A percentile compares a stretch with the other conserved stretches of the same genome.
Conservation (phyloP, 1,140 invertebrate species). For the Pogonomyrmex californicus region DNA sequence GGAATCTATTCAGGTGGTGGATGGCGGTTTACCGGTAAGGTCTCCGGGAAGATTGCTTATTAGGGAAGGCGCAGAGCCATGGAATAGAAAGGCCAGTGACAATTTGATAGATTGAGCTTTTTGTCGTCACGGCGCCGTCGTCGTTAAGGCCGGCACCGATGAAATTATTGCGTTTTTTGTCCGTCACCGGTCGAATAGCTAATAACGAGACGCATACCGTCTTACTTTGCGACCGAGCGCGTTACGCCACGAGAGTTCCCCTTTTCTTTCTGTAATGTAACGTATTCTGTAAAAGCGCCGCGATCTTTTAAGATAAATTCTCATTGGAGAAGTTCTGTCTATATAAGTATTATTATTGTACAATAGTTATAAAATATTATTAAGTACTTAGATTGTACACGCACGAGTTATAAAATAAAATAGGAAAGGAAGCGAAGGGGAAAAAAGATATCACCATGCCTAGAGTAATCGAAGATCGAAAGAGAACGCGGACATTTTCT, state of each 20-base stretch:
- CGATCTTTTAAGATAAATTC: neutral
- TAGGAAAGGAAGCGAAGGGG: neutral
- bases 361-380: slow-evolving; percentile 21
- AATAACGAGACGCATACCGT: slow-evolving; percentile 72
- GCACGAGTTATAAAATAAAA: neutral
- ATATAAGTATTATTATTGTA: neutral
- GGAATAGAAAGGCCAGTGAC: slow-evolving; percentile 81
- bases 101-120: slow-evolving; percentile 83
- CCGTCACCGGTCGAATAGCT: slow-evolving; percentile 69
- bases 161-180: slow-evolving; percentile 73
- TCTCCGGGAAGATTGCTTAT: slow-evolving; percentile 77
- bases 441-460: neutral
- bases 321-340: neutral
- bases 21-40: slow-evolving; percentile 68
- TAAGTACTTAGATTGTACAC: too few relatives aligned
- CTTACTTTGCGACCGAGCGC: slow-evolving; percentile 62
- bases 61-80: slow-evolving; percentile 71
- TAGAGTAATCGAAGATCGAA: slow-evolving; percentile 1
- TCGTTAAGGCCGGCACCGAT: slow-evolving; percentile 69
- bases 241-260: slow-evolving; percentile 17
- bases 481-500: slow-evolving; percentile 26
- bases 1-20: slow-evolving; percentile 62
- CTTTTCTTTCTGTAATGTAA: slow-evolving; percentile 8
- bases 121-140: slow-evolving; percentile 65
- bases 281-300: neutral